These are phyloP conservation scores for Chamaedrilus cognettii DNA, from an alignment of 2,888 invertebrate species.

Conservation along the genomic window DNA sequence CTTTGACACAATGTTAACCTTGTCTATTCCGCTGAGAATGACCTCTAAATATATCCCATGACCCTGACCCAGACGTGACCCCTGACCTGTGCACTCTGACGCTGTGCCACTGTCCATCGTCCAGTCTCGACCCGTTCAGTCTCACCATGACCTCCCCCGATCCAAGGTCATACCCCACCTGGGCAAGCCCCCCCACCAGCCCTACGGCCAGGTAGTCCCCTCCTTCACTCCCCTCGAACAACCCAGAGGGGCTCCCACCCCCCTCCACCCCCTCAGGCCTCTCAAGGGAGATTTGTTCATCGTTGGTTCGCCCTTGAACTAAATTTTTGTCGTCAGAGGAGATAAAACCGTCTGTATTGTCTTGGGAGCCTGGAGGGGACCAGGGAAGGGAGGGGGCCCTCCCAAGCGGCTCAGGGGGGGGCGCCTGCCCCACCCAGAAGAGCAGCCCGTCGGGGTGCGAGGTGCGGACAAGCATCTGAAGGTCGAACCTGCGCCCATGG, in stretches of 20 bases:
- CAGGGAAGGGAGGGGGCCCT: no score
- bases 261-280: slow-evolving; percentile 61
- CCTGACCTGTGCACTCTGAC: slow-evolving; percentile 75
- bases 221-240: slow-evolving; percentile 39
- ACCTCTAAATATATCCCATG: no score
- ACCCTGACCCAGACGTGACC: no score
- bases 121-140: slow-evolving; percentile 60
- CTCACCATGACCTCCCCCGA: background rate
- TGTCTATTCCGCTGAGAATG: no score
- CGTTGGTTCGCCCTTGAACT: no score
- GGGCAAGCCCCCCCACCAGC: slow-evolving; percentile 72
- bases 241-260: slow-evolving; percentile 65
- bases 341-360: no score
- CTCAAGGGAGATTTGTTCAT: background rate
- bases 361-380: no score
- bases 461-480: slow-evolving; percentile 84
- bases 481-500: slow-evolving; percentile 62
- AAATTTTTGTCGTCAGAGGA: no score
- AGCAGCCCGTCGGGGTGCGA: slow-evolving; percentile 74
- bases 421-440: slow-evolving; percentile 69
- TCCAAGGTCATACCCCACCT: slow-evolving; percentile 15
- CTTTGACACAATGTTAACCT: no score
- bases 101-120: slow-evolving; percentile 87
- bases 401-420: slow-evolving; percentile 59
- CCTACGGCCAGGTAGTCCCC: slow-evolving; percentile 81